These are phyloP conservation scores for Nomada ruficornis DNA, from an alignment of 2,888 invertebrate species.

Conservation along the genomic window DNA sequence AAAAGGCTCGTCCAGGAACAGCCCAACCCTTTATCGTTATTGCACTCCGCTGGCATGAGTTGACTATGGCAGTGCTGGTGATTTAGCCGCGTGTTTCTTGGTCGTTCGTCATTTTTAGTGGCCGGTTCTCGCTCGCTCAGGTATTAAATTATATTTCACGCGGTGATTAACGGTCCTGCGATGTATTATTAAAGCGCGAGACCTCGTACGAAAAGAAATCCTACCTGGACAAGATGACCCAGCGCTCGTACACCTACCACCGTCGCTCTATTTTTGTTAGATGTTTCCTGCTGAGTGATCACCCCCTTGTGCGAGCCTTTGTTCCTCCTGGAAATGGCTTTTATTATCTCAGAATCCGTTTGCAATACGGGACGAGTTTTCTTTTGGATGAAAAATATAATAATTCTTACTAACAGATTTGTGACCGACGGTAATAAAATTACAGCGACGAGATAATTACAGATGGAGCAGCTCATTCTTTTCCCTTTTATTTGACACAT, in stretches of 20 bases:
- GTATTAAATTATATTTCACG: slow-evolving; percentile 78
- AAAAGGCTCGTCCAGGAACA: slow-evolving; percentile 53
- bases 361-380: too few species aligned
- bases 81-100: slow-evolving; percentile 65
- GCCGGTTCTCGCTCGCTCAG: slow-evolving; percentile 64
- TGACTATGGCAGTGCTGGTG: background rate
- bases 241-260: slow-evolving; percentile 7
- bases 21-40: slow-evolving; percentile 70
- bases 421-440: too few species aligned
- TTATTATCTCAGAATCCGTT: too few species aligned
- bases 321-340: too few species aligned
- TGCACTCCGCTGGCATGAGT: slow-evolving; percentile 43
- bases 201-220: slow-evolving; percentile 67
- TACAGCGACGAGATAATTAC: too few species aligned
- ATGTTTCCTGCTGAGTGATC: slow-evolving; percentile 29
- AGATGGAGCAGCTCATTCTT: too few species aligned
- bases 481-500: too few species aligned
- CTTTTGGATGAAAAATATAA: too few species aligned
- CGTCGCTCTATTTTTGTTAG: slow-evolving; percentile 23
- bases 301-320: background rate
- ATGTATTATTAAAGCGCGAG: slow-evolving; percentile 75
- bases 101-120: slow-evolving; percentile 75
- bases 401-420: too few species aligned
- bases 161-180: slow-evolving; percentile 75
- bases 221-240: slow-evolving; percentile 71